Base-by-base conservation (phyloP, 2,797 vertebrate genomes). In the Gadopsis bispinosus region DNA sequence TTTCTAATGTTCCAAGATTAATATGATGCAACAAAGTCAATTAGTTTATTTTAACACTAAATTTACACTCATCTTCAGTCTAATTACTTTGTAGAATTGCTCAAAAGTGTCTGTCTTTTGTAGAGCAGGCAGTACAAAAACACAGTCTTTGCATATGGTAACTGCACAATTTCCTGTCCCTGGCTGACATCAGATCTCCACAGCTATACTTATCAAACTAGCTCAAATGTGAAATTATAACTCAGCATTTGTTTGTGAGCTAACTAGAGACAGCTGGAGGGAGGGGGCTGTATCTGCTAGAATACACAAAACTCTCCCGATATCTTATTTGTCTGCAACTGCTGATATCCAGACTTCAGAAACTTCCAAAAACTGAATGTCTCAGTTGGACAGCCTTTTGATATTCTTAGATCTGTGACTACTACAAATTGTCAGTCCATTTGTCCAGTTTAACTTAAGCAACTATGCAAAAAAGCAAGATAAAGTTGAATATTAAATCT, bases 201-300 rank as follows among this genome's bases (percentile, higher is more conserved):
- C 33, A 14, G 41, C n/a, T 48, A 12, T 14, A 63, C 35, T 43
- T 53, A 7, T 48, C 31, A 62, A 33, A 50, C n/a, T 45, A 26
- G 48, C 16, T 78, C 12, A 69, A 26, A 66, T 33, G 56, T 62
- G n/a, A 67, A 51, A 75, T 47, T n/a, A 31, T 31, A 64, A 29
- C n/a, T 0, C 47, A 48, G n/a, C 26, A 29, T 50, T 62, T 70
- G 47, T 62, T 47, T 54, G 14, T 50, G 62, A 69, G 16, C 29
- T 69, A 45, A 74, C 41, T 4, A 1, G 12, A 69, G 43, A 56
- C 68, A 76, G 62, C 29, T 58, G 31, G 51, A 77, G 37, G 17
- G n/a, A 77, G 29, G 43, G 35, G 33, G 45, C 37, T 53, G 26
- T 11, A 51, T 76, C 66, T 66, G 64, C 5, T 4, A 17, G 53